A percentile compares a stretch with the other conserved stretches of the same genome.
These are phyloP conservation scores for Clarias magur DNA, from an alignment of 2,113 vertebrate species.

Conservation along the genomic window DNA sequence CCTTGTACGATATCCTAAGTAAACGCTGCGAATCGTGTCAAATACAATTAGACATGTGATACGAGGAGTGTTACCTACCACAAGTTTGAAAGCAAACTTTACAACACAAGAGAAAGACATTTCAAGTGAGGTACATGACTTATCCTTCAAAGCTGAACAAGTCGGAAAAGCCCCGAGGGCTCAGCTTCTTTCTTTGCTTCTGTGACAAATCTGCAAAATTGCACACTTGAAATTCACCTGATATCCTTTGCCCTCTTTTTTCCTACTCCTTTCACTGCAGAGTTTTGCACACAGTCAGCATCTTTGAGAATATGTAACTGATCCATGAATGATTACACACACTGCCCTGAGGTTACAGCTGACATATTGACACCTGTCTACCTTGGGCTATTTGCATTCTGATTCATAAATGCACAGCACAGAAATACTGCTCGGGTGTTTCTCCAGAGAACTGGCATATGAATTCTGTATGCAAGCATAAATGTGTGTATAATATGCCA, in stretches of 20 bases:
- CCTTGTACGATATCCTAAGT: background rate
- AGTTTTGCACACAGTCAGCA: background rate
- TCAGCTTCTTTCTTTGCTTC: background rate
- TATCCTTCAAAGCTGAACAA: constrained; percentile 9
- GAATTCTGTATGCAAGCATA: constrained; percentile 19
- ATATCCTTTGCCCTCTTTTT: background rate
- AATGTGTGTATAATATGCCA: background rate
- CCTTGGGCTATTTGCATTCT: background rate
- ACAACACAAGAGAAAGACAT: constrained; percentile 4
- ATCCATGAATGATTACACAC: background rate
- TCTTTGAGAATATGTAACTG: background rate
- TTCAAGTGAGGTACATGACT: constrained; percentile 14
- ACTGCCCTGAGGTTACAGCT: background rate
- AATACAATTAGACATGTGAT: background rate
- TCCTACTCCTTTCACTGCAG: background rate
- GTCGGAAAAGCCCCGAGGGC: constrained; percentile 3
- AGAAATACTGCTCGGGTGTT: background rate
- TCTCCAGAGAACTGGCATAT: constrained; percentile 15
- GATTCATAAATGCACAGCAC: background rate
- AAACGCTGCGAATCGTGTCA: background rate
- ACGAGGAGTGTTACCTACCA: background rate
- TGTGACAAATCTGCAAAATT: constrained; percentile 17
- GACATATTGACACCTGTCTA: background rate
- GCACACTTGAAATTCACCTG: background rate
- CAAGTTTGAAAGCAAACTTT: background rate